Evolutionary conservation across 2,113 vertebrate genomes (phyloP).

Genomic region (Carettochelys insculpta): DNA sequence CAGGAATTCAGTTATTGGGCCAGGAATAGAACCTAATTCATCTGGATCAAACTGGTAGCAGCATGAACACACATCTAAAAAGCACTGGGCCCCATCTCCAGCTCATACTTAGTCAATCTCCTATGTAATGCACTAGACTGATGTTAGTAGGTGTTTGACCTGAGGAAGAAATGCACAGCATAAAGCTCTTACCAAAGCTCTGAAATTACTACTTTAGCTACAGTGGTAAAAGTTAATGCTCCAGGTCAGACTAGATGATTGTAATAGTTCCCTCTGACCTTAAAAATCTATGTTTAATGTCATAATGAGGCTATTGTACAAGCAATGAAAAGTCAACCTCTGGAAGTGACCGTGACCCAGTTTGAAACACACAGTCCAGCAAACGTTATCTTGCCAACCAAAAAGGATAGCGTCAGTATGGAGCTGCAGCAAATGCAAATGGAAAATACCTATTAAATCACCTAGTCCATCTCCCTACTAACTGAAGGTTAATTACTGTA

Average conservation of each 20-base stretch:
- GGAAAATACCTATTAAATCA: neutral
- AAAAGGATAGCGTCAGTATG: neutral
- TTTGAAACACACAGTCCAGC: neutral
- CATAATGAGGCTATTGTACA: neutral
- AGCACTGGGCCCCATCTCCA: neutral
- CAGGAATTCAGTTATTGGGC: neutral
- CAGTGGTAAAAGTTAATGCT: neutral
- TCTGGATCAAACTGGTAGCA: accelerated
- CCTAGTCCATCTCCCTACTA: constrained; percentile 1
- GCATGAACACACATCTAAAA: neutral
- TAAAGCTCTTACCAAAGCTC: neutral
- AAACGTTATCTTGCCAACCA: neutral
- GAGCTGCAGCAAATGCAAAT: neutral
- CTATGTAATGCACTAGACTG: neutral
- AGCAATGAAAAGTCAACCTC: neutral
- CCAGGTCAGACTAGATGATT: neutral
- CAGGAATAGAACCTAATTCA: neutral
- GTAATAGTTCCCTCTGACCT: neutral
- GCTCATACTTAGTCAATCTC: neutral
- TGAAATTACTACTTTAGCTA: neutral
- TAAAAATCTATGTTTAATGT: neutral
- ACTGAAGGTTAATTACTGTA: constrained; percentile 22
- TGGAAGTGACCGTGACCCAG: neutral
- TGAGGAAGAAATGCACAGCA: neutral
- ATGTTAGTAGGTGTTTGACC: neutral